Base-by-base conservation (phyloP, 1,140 invertebrate species). In the Ceratina calcarata region DNA sequence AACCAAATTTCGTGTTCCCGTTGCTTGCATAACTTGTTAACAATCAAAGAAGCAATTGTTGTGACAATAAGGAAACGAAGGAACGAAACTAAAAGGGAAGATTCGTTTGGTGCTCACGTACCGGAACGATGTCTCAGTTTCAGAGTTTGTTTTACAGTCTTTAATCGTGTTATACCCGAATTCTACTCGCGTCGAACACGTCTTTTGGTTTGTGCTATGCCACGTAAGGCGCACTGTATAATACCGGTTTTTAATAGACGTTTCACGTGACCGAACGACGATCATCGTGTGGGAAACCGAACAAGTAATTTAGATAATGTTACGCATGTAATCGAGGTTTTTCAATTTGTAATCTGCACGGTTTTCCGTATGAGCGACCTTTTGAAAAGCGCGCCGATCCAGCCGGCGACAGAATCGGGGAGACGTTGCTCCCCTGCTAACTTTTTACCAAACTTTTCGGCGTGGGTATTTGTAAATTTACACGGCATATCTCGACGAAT, bases 121-220 rank as follows among this genome's bases (percentile, higher is more conserved):
- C 12, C 4, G n/a, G 45, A 15, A 8, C 37, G n/a, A 76, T 51
- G 45, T 15, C 18, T 45, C 68, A 22, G 2, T 64, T 24, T 51
- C 62, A 13, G 8, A 20, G 6, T 24, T 58, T 51, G 18, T 45
- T n/a, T 70, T 45, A 15, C 6, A 45, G 55, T 7, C 1, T 15
- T 27, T 61, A 24, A 62, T 10, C 37, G 37, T 24, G 0, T 78
- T 72, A 27, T 27, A 49, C 1, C 53, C 12, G 1, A 45, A 32
- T 6, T 51, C 37, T 3, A 51, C 3, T 49, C 32, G 58, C 27
- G n/a, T n/a, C 16, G 15, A 45, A 67, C 45, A 37, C 37, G 18
- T 70, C 32, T 53, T 74, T 73, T 79, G 78, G 78, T 79, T 67
- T 64, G 37, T 74, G 78, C 62, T 67, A 79, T 78, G 24, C 37